A percentile compares a stretch with the other conserved stretches of the same genome.
Conservation (phyloP, 1,140 invertebrate species). For the Musca domestica region DNA sequence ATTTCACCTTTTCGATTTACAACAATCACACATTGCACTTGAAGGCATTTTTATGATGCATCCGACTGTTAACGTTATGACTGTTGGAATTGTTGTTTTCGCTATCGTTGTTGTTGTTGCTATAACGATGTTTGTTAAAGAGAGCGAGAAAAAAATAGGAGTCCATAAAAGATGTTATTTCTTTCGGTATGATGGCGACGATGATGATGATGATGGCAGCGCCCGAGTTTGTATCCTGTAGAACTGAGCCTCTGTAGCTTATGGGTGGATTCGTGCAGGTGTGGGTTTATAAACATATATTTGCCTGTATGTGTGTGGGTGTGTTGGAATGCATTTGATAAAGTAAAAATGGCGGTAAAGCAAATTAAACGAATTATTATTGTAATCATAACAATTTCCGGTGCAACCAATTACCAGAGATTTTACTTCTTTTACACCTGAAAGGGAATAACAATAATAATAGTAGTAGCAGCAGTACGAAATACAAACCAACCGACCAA, state of each 20-base stretch:
- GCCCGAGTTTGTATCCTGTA: no score
- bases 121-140: neutral
- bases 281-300: no score
- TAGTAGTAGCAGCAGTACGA: neutral
- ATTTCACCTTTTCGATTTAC: no score
- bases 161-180: neutral
- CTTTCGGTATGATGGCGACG: no score
- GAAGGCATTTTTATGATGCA: no score
- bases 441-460: constrained; percentile 1
- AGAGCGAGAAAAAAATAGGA: neutral
- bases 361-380: constrained; percentile 27
- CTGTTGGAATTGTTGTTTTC: neutral
- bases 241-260: no score
- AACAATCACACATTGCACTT: no score
- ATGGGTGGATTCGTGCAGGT: no score
- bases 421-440: neutral
- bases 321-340: neutral
- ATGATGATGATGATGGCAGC: no score
- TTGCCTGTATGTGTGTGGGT: constrained; percentile 1
- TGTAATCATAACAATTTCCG: constrained; percentile 26
- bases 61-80: no score
- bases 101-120: neutral
- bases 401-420: constrained; percentile 24
- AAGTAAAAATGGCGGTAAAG: constrained; percentile 15
- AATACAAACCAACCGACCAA: no score